Conservation (phyloP, 2,797 vertebrate genomes). For the Acomys russatus region DNA sequence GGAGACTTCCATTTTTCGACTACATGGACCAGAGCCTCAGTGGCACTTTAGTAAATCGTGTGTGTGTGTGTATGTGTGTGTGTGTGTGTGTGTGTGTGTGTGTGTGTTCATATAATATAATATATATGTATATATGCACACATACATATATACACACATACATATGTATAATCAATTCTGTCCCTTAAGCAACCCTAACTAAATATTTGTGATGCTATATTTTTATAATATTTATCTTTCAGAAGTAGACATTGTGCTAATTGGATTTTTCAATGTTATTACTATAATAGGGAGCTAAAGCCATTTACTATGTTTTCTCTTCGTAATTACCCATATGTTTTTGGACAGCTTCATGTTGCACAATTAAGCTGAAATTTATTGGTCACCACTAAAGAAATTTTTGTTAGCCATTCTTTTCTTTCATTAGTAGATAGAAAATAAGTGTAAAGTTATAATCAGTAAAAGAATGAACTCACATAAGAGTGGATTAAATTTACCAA, state of each 20-base stretch:
- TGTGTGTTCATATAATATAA: neutral
- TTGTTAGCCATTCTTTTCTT: too few relatives aligned
- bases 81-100: too few relatives aligned
- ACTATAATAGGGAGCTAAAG: neutral
- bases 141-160: neutral
- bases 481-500: neutral
- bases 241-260: too few relatives aligned
- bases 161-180: too few relatives aligned
- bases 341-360: slow-evolving; percentile 11
- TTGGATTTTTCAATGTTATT: neutral
- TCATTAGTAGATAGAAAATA: neutral
- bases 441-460: neutral
- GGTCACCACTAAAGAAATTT: neutral
- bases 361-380: neutral
- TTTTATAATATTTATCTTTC: neutral
- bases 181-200: too few relatives aligned
- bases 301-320: neutral
- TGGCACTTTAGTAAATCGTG: neutral
- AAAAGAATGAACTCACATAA: neutral
- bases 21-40: neutral
- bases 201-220: neutral
- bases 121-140: too few relatives aligned
- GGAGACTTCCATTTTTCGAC: neutral
- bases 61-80: too few relatives aligned
- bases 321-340: neutral